Base-by-base conservation (phyloP, 2,888 invertebrate genomes). In the Geophilus truncorum region DNA sequence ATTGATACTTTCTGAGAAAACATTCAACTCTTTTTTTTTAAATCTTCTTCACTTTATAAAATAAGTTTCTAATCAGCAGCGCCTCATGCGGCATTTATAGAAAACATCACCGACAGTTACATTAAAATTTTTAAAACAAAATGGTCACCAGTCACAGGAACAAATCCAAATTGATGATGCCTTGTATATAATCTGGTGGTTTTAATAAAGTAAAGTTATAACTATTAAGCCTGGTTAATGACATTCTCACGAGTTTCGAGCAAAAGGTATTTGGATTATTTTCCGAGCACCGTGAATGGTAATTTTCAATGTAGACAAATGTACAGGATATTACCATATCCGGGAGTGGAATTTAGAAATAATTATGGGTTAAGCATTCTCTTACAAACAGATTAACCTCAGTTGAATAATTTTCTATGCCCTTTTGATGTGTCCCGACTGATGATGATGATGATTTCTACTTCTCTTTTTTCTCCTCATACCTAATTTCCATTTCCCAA, bases 261-360 rank as follows among this genome's bases (percentile, higher is more conserved):
- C n/a, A 3, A 45, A 45, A 45, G 5, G 15, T 40, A n/a, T n/a
- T 45, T 45, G 15, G 45, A 45, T 45, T 45, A 45, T n/a, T 15
- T 45, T n/a, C 15, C 1, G 5, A 15, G 45, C 45, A n/a, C n/a
- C 12, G 40, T 62, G 62, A 62, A 62, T 62, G 62, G 62, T 62
- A 62, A 62, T 62, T 62, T 62, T 62, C 62, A 62, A 62, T 62
- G 62, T 62, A 62, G 62, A 62, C 62, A 62, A 62, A 62, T 62
- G 62, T 25, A 62, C 62, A 62, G 62, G 62, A 62, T 62, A 62
- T 62, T 62, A 62, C 62, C 62, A 62, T 62, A 62, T 62, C 62
- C 62, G 62, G 62, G 62, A 62, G 62, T 62, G 62, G 62, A 62
- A 62, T 62, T 62, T 25, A 62, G 25, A 62, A 62, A 62, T 62